Evolutionary conservation across 92 coral and sea anemone genomes (phyloP).

Genomic region (Meandrina meandrites): DNA sequence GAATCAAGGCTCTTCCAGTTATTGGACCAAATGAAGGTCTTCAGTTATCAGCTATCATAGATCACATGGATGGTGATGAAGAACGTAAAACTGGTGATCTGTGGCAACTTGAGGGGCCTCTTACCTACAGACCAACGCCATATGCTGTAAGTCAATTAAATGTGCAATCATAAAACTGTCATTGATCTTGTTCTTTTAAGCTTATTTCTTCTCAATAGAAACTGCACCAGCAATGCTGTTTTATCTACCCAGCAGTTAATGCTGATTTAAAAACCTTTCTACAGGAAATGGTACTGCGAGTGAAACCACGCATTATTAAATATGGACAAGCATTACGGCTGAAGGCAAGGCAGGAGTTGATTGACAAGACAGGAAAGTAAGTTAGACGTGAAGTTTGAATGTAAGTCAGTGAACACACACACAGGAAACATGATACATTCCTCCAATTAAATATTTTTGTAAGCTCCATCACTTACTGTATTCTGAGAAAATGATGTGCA

Average conservation of each 20-base stretch:
- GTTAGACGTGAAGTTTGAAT: neutral
- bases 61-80: slow-evolving; percentile 78
- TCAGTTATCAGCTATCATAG: slow-evolving; percentile 75
- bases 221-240: neutral
- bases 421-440: neutral
- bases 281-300: slow-evolving; percentile 64
- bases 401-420: neutral
- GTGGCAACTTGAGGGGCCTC: slow-evolving; percentile 97
- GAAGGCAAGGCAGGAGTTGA: slow-evolving; percentile 83
- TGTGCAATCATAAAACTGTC: neutral
- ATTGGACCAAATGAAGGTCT: slow-evolving; percentile 80
- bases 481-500: too few species aligned
- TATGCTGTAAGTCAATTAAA: slow-evolving; percentile 67
- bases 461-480: too few species aligned
- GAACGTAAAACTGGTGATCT: slow-evolving; percentile 87
- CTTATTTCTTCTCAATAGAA: neutral
- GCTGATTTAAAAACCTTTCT: neutral
- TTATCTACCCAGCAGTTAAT: too few species aligned
- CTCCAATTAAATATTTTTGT: too few species aligned
- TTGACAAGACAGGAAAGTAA: slow-evolving; percentile 86
- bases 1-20: slow-evolving; percentile 79
- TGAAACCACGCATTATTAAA: slow-evolving; percentile 65
- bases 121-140: slow-evolving; percentile 89
- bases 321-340: slow-evolving; percentile 88
- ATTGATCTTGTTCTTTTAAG: neutral